Conservation (phyloP, 2,113 vertebrate genomes). For the Thomomys bottae region DNA sequence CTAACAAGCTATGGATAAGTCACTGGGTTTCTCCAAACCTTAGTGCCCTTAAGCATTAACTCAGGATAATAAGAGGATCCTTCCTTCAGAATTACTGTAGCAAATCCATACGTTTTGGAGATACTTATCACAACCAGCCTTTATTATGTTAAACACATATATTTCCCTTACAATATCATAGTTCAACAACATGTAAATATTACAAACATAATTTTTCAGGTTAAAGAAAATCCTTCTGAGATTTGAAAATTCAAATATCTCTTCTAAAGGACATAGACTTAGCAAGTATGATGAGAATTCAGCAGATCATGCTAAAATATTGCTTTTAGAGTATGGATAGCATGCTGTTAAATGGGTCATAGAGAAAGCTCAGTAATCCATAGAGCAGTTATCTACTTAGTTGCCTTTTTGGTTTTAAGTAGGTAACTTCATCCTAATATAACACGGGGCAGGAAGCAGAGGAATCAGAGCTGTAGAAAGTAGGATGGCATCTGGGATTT, state of each 20-base stretch:
- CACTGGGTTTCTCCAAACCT: not conserved
- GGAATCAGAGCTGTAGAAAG: not conserved
- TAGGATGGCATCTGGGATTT: not conserved
- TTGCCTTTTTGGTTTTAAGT: not conserved
- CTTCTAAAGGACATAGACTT: not conserved
- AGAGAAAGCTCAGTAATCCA: not conserved
- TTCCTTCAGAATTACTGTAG: not conserved
- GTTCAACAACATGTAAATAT: not conserved
- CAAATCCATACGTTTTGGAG: not conserved
- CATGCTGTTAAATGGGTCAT: not conserved
- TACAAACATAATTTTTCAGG: not conserved
- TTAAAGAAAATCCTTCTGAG: not conserved
- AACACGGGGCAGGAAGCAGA: not conserved
- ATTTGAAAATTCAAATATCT: not conserved
- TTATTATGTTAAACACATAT: slow-evolving; percentile 1
- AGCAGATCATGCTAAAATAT: not conserved
- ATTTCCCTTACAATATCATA: not conserved
- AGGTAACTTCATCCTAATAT: not conserved
- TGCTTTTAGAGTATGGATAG: not conserved
- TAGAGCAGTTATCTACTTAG: not conserved
- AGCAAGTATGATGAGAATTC: not conserved
- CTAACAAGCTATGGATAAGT: not conserved
- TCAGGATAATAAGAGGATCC: not conserved
- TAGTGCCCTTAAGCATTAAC: not conserved
- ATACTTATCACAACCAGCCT: not conserved